A percentile compares a stretch with the other conserved stretches of the same genome.
phyloP scores from a whole-genome alignment of 2,888 invertebrate species.

The Lissonota sp. region DNA sequence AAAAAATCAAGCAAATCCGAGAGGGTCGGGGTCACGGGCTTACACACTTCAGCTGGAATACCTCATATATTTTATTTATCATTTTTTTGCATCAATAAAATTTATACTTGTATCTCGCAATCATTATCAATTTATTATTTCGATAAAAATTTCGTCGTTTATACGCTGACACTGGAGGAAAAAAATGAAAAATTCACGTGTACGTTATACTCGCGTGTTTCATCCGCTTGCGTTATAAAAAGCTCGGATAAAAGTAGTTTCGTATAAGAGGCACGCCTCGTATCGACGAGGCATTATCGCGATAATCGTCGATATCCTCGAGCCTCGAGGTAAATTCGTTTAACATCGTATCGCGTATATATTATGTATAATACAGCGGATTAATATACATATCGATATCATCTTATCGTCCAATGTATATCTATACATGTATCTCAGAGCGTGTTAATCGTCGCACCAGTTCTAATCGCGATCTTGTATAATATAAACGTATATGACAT shows the following conservation, averaged over 20 bases:
- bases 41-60: too few relatives aligned
- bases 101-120: too few relatives aligned
- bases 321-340: slow-evolving; percentile 58
- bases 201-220: background rate
- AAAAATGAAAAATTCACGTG: background rate
- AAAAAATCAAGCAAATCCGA: too few relatives aligned
- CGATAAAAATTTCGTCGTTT: too few relatives aligned
- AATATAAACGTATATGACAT: background rate
- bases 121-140: too few relatives aligned
- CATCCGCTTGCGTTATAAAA: slow-evolving; percentile 30
- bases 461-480: slow-evolving; percentile 49
- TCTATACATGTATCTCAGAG: slow-evolving; percentile 7
- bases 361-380: slow-evolving; percentile 41
- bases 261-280: slow-evolving; percentile 68
- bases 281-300: slow-evolving; percentile 58
- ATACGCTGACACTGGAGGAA: too few relatives aligned
- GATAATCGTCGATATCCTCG: slow-evolving; percentile 65
- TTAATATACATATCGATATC: slow-evolving; percentile 57
- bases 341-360: slow-evolving; percentile 38
- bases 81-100: too few relatives aligned
- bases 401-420: slow-evolving; percentile 36
- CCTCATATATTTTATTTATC: too few relatives aligned
- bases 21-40: too few relatives aligned
- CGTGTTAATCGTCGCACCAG: slow-evolving; percentile 58
- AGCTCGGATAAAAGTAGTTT: slow-evolving; percentile 41